A percentile compares a stretch with the other conserved stretches of the same genome.
phyloP scores from a whole-genome alignment of 2,113 vertebrate species.

The Eupsittula cactorum region DNA sequence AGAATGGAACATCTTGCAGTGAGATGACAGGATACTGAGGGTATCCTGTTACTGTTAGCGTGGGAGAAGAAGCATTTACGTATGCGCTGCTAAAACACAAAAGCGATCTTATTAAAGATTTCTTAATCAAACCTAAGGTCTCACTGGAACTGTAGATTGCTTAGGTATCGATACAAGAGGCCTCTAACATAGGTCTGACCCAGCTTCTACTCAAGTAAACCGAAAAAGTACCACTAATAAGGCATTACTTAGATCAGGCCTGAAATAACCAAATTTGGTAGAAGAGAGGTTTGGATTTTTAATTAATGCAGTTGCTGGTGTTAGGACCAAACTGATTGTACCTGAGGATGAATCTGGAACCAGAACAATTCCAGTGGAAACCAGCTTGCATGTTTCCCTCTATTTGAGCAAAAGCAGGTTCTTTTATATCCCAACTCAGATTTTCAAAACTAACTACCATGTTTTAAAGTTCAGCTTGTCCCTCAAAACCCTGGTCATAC shows the following conservation, averaged over 20 bases:
- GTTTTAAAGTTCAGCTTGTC: background rate
- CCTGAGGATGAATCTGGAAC: background rate
- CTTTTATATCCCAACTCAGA: background rate
- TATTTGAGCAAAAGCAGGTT: background rate
- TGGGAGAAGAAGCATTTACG: background rate
- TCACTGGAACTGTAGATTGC: background rate
- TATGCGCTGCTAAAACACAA: background rate
- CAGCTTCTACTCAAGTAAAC: background rate
- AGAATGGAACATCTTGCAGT: background rate
- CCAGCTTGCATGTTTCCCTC: background rate
- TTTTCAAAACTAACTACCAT: background rate
- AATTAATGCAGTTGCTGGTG: background rate
- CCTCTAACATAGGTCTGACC: background rate
- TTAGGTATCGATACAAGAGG: background rate
- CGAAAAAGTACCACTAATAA: background rate
- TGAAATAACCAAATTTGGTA: background rate
- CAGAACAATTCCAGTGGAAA: background rate
- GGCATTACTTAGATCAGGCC: background rate
- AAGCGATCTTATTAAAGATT: slow-evolving; percentile 1
- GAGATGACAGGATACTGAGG: background rate
- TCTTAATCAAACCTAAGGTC: slow-evolving; percentile 10
- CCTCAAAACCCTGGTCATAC: background rate
- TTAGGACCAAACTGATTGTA: background rate
- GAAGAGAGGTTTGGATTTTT: background rate
- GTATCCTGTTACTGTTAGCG: background rate